These are phyloP conservation scores for Drosophila lacteicornis DNA, from an alignment of 1,140 invertebrate species.

Conservation along the genomic window DNA sequence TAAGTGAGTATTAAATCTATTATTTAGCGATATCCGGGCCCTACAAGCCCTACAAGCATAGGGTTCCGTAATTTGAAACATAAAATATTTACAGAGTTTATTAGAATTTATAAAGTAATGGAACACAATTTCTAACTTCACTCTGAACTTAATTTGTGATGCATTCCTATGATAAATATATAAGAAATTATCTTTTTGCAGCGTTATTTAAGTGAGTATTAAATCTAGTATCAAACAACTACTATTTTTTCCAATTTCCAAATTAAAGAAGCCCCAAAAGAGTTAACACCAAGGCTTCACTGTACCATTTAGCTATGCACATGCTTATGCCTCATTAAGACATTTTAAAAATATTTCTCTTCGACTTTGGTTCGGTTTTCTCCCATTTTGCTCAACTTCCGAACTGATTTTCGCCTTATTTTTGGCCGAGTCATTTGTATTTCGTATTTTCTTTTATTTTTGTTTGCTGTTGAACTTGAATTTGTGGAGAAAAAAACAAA, in stretches of 20 bases:
- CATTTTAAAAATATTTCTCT: slow-evolving; percentile 43
- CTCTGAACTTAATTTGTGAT: too few species aligned
- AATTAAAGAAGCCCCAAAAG: too few species aligned
- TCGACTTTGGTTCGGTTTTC: slow-evolving; percentile 29
- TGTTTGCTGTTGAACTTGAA: slow-evolving; percentile 47
- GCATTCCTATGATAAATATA: too few species aligned
- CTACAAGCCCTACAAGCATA: too few species aligned
- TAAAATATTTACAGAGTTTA: neutral
- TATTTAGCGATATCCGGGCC: too few species aligned
- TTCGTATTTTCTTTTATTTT: slow-evolving; percentile 18
- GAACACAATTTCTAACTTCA: too few species aligned
- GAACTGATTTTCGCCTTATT: slow-evolving; percentile 37
- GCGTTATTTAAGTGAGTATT: too few species aligned
- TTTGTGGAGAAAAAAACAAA: slow-evolving; percentile 26
- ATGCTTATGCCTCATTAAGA: slow-evolving; percentile 34
- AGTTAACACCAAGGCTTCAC: neutral
- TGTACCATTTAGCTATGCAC: slow-evolving; percentile 40
- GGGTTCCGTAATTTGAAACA: neutral
- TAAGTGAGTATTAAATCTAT: too few species aligned
- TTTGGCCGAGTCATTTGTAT: slow-evolving; percentile 32
- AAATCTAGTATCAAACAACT: too few species aligned
- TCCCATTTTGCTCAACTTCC: slow-evolving; percentile 32
- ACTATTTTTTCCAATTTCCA: too few species aligned
- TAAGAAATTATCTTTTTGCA: neutral
- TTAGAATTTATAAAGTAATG: neutral